Base-by-base conservation (phyloP, 2,113 vertebrate genomes). In the Lophura nycthemera region DNA sequence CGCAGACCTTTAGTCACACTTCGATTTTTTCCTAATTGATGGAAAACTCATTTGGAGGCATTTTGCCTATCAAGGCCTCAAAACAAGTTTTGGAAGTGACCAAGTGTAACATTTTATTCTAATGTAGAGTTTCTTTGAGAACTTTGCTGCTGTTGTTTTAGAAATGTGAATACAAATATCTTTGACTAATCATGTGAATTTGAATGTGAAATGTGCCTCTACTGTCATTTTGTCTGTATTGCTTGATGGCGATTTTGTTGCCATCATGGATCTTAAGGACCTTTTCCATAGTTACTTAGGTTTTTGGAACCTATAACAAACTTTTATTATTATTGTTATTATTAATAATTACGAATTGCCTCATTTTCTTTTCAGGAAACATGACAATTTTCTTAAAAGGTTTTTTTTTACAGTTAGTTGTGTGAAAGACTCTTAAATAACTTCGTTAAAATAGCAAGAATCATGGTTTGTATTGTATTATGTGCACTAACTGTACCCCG, bases 41-140 rank as follows among this genome's bases (percentile, higher is more conserved):
- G 90, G 69, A 86, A 80, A 45, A 63, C 87, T 92, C 67, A 75
- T 88, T 94, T 95, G 92, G 94, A 97, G 38, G 38, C 43, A 38
- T 85, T 42, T 73, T 93, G 69, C 77, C 84, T 91, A 47, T 83
- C 63, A n/a, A 91, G 60, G 61, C 83, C 79, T 92, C 64, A 94
- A 96, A 97, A 93, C 82, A 95, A 94, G 73, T 84, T 90, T 89
- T 52, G 61, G 54, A 93, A 83, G 32, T 86, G 75, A 83, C 94
- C 94, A 96, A 97, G 38, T 71, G 77, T 65, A 97, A 96, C 93
- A 96, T 91, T 93, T 92, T 95, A 93, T 96, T 96, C 57, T 94
- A 89, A 81, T 94, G 69, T 57, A 90, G 72, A 84, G 69, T 87
- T 86, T 22, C 2, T 93, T 92, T 93, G 81, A 93, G 78, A 94